Conservation (phyloP, 2,113 vertebrate genomes). For the Glaucidium brasilianum region DNA sequence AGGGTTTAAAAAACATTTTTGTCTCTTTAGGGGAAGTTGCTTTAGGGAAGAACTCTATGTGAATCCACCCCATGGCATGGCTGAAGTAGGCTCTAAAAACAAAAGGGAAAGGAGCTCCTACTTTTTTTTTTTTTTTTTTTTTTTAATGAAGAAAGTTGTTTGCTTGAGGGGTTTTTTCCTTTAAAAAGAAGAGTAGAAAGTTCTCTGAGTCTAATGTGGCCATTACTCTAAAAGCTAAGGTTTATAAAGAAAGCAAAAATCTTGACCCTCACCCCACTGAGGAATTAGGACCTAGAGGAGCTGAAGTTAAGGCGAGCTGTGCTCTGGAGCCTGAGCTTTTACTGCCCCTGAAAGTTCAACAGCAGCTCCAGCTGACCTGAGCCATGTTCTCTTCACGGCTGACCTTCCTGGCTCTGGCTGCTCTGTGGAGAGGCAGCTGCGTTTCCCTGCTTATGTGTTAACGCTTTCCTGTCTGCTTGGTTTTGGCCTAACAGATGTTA, state of each 20-base stretch:
- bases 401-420: background rate
- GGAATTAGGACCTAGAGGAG: background rate
- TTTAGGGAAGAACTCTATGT: background rate
- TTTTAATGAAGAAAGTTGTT: no score
- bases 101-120: background rate
- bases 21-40: background rate
- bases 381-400: background rate
- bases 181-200: background rate
- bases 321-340: background rate
- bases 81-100: background rate
- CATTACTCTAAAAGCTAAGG: background rate
- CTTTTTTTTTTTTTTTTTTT: no score
- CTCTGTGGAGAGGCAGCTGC: background rate
- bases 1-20: background rate
- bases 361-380: background rate
- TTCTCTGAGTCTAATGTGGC: background rate
- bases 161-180: background rate
- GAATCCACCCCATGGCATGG: background rate
- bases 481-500: rapidly evolving
- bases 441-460: background rate
- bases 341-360: background rate
- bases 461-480: background rate
- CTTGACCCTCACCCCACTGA: background rate
- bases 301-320: background rate
- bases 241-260: background rate